Evolutionary conservation across 37 sponge, comb jelly and placozoan genomes (phyloP).

Genomic region (Corticium candelabrum): DNA sequence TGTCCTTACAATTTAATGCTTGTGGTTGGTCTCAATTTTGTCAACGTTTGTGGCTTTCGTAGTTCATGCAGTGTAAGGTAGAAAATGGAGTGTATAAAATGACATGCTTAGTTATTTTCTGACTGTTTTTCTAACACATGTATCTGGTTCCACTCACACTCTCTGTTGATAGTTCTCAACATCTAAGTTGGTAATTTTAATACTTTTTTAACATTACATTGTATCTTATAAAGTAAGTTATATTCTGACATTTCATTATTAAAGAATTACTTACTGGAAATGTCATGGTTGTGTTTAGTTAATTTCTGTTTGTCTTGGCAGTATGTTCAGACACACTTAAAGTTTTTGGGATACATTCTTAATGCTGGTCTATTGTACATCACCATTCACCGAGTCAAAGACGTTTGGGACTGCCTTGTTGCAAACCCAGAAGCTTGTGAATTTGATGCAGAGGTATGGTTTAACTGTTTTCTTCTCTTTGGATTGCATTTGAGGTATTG

Average conservation of each 20-base stretch:
- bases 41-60: background rate
- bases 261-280: too few species aligned
- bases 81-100: too few species aligned
- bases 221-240: too few species aligned
- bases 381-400: conserved; percentile 51
- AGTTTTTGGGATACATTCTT: conserved; percentile 62
- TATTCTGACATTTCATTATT: conserved; percentile 5
- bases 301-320: background rate
- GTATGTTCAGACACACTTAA: conserved; percentile 60
- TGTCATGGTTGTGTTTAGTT: too few species aligned
- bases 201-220: too few species aligned
- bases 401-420: conserved; percentile 70
- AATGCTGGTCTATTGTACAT: conserved; percentile 71
- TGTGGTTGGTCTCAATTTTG: background rate
- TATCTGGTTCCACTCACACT: too few species aligned
- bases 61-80: too few species aligned
- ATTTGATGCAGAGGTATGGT: conserved; percentile 49
- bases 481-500: too few species aligned
- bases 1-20: background rate
- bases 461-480: background rate
- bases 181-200: too few species aligned
- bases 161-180: too few species aligned
- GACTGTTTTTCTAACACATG: too few species aligned
- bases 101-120: too few species aligned
- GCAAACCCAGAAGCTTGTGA: conserved; percentile 55